These are phyloP conservation scores for Dysidea cf. avara DNA, from an alignment of 37 sponge, comb jelly and placozoan species.

Conservation along the genomic window DNA sequence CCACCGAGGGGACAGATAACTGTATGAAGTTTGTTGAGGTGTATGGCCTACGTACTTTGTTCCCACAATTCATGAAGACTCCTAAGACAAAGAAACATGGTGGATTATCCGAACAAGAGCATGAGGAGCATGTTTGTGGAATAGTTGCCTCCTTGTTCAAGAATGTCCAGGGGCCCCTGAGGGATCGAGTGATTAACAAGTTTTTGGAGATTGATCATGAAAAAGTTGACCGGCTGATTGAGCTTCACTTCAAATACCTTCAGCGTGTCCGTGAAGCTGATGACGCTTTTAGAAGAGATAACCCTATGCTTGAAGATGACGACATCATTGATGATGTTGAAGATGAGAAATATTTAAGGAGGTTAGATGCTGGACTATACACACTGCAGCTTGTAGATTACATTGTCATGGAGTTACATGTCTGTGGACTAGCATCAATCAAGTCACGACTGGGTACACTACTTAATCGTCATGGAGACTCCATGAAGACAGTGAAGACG, in stretches of 20 bases:
- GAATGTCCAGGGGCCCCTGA: constrained; percentile 38
- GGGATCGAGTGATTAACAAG: constrained; percentile 79
- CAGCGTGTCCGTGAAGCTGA: constrained; percentile 41
- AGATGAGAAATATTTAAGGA: constrained; percentile 65
- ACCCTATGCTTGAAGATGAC: not conserved
- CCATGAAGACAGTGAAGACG: constrained; percentile 38
- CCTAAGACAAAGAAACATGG: constrained; percentile 56
- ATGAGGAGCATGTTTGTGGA: constrained; percentile 92
- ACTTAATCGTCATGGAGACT: constrained; percentile 65
- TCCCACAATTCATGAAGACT: constrained; percentile 95
- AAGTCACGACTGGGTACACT: constrained; percentile 43
- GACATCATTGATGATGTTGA: constrained; percentile 62
- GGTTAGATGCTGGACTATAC: constrained; percentile 93
- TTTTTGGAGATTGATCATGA: constrained; percentile 93
- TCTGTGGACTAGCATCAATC: constrained; percentile 37
- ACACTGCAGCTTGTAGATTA: constrained; percentile 88
- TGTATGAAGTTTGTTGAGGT: constrained; percentile 95
- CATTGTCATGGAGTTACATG: constrained; percentile 72
- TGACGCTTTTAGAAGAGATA: constrained; percentile 42
- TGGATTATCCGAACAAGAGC: constrained; percentile 52
- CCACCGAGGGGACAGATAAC: constrained; percentile 77
- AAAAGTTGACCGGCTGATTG: constrained; percentile 94
- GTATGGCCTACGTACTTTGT: constrained; percentile 87
- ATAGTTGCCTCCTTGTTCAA: constrained; percentile 84
- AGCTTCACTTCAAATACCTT: constrained; percentile 86